Evolutionary conservation across 2,113 vertebrate species (phyloP).

Genomic region (Chloroceryle aenea): DNA sequence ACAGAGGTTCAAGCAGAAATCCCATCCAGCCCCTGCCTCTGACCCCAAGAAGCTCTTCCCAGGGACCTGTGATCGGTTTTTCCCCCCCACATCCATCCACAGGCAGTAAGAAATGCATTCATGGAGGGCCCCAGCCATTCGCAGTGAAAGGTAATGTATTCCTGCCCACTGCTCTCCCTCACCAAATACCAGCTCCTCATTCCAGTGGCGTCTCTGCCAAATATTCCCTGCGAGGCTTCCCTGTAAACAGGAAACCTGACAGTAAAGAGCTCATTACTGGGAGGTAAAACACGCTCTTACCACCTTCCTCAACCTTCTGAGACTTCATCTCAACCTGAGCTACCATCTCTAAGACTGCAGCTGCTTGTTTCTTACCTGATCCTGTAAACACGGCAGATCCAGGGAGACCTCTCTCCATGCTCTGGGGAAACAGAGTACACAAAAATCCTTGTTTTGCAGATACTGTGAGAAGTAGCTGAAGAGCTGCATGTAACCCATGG

Average conservation of each 20-base stretch:
- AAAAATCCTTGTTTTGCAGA: neutral
- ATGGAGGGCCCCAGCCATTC: neutral
- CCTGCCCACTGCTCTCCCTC: neutral
- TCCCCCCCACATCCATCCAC: neutral
- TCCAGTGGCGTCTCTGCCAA: neutral
- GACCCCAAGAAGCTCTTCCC: neutral
- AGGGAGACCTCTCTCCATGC: neutral
- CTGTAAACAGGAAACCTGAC: constrained; percentile 19
- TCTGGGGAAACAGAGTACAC: neutral
- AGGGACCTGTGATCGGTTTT: neutral
- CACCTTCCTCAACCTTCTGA: constrained; percentile 2
- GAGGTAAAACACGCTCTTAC: neutral
- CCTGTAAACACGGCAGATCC: neutral
- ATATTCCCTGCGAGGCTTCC: neutral
- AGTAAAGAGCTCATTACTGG: constrained; percentile 25
- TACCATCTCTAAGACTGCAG: neutral
- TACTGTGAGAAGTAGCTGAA: neutral
- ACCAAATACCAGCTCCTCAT: neutral
- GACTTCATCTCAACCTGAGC: neutral
- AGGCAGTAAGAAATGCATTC: neutral
- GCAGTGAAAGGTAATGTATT: neutral
- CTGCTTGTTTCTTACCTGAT: neutral
- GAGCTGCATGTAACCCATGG: neutral
- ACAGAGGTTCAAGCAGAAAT: neutral
- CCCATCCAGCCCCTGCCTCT: neutral